Base-by-base conservation (phyloP, 2,888 invertebrate genomes). In the Latrodectus hesperus region DNA sequence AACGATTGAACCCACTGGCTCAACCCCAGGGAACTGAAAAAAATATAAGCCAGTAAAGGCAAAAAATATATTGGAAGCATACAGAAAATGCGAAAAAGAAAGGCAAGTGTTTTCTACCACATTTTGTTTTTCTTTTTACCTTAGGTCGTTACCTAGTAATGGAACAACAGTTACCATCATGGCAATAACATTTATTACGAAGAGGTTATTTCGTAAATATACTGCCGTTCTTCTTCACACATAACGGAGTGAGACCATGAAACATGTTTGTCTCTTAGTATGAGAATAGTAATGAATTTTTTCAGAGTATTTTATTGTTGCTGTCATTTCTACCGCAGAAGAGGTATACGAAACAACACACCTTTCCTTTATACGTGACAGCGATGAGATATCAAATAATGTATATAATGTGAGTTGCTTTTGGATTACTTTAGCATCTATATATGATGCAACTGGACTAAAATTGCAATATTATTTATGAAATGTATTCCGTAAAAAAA, bases 1-100 rank as follows among this genome's bases (percentile, higher is more conserved):
- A 64, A 52, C 67, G 70, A 80, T 80, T 80, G 65, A 72, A 70
- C 65, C 22, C 38, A 75, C 64, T 26, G 17, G 22, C 74, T 55
- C 55, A 68, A 17, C 74, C n/a, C 17, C 14, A n/a, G 53, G 81
- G 81, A 51, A 74, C 68, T 26, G 73, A 17, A 51, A 17, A 38
- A 38, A 38, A 38, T 38, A 38, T 38, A 38, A 38, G 38, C 38
- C 38, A 38, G 38, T 38, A 38, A 38, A 38, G 38, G 5, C 4
- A 38, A 38, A 38, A 38, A 38, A 60, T 60, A 14, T 60, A 14
- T 14, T 14, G n/a, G 60, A 60, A 60, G 60, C 60, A 60, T n/a
- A n/a, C 5, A 60, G 14, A 60, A n/a, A n/a, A n/a, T n/a, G 12
- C 60, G n/a, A n/a, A 14, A n/a, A 14, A n/a, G 60, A 38, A 60